Percentiles rank a stretch among this genome's conserved stretches.
Conservation (phyloP, 2,797 vertebrate genomes). For the Apogon talboti region DNA sequence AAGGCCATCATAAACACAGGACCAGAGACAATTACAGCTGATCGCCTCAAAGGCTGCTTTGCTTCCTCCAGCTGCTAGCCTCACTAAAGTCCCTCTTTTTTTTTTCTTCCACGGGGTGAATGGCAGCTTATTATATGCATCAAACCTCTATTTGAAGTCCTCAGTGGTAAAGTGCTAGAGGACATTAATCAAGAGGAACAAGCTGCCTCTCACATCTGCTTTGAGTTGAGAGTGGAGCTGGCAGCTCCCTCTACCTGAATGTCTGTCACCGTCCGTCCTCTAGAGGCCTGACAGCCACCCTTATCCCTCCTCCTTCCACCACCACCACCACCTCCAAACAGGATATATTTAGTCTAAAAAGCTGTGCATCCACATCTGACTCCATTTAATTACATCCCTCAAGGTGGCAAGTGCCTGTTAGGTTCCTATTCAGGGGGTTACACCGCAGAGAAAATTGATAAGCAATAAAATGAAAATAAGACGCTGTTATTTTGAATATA, state of each 20-base stretch:
- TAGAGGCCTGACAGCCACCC: constrained; percentile 41
- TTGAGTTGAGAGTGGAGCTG: constrained; percentile 50
- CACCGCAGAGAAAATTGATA: constrained; percentile 44
- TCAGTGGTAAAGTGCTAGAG: constrained; percentile 58
- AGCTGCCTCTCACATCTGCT: constrained; percentile 64
- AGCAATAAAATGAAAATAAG: constrained; percentile 53
- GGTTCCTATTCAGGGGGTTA: constrained; percentile 47
- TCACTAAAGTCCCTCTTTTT: not conserved
- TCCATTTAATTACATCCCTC: constrained; percentile 71
- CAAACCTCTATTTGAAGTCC: constrained; percentile 63
- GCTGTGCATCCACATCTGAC: constrained; percentile 51
- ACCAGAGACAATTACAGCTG: constrained; percentile 6
- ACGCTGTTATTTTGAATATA: constrained; percentile 43
- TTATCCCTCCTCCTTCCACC: constrained; percentile 6
- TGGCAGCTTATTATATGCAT: constrained; percentile 58
- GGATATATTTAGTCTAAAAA: constrained; percentile 73
- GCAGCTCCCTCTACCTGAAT: constrained; percentile 58
- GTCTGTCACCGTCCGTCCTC: constrained; percentile 63
- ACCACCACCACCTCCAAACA: constrained; percentile 33
- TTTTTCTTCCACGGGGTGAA: constrained; percentile 9
- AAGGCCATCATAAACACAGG: no score
- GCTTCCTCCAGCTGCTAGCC: constrained; percentile 19
- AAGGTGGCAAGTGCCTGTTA: constrained; percentile 60
- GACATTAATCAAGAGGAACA: constrained; percentile 74
- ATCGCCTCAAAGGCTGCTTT: constrained; percentile 14